A percentile compares a stretch with the other conserved stretches of the same genome.
Evolutionary conservation across 2,113 vertebrate genomes (phyloP).

Genomic region (Oxyruncus cristatus): DNA sequence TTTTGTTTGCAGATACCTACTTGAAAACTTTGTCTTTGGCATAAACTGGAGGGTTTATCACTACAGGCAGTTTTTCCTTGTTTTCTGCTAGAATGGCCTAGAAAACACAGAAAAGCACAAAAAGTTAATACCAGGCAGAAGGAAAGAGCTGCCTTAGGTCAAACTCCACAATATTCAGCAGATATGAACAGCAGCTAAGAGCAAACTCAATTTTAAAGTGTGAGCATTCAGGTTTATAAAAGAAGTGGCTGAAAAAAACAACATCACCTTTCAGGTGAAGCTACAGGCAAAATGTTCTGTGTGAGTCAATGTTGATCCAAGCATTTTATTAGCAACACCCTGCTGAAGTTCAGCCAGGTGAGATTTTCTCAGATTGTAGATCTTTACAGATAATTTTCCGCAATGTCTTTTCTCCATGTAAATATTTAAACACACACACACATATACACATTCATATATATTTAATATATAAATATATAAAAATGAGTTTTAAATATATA

Average conservation of each 20-base stretch:
- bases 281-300: not conserved
- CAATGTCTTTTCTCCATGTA: not conserved
- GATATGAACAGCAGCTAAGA: not conserved
- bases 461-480: too few relatives aligned
- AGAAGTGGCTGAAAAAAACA: not conserved
- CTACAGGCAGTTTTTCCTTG: conserved; percentile 83
- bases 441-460: too few relatives aligned
- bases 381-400: not conserved
- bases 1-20: conserved; percentile 69
- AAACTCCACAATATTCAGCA: not conserved
- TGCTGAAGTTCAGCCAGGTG: not conserved
- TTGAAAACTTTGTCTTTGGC: conserved; percentile 82
- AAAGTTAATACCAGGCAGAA: not conserved
- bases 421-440: not conserved
- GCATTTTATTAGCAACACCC: not conserved
- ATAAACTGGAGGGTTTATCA: conserved; percentile 56
- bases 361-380: not conserved
- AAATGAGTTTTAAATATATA: too few relatives aligned
- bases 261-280: not conserved
- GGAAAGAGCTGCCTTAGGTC: not conserved
- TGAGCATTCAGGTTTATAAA: not conserved
- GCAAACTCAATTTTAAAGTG: not conserved
- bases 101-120: not conserved
- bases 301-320: not conserved
- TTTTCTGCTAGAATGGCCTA: conserved; percentile 85